Evolutionary conservation across 2,113 vertebrate species (phyloP).

Genomic region (Ceratotherium simum): DNA sequence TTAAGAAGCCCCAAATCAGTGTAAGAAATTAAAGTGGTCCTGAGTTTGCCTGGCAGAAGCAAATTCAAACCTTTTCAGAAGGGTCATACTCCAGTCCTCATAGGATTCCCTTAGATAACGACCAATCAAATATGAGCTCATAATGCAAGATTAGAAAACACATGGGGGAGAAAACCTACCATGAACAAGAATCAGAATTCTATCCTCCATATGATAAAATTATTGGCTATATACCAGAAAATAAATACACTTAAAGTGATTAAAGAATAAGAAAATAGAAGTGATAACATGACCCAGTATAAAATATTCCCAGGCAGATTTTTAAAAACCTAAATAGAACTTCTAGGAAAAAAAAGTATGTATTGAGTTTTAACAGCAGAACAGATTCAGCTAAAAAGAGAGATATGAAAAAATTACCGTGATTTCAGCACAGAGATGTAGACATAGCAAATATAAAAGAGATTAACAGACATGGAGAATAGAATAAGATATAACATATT

Average conservation of each 20-base stretch:
- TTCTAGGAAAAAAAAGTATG: background rate
- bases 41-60: background rate
- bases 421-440: background rate
- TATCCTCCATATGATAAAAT: background rate
- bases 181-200: background rate
- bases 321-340: background rate
- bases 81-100: background rate
- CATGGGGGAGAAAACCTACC: background rate
- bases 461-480: background rate
- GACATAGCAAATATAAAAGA: background rate
- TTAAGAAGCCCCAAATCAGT: background rate
- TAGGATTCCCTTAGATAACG: background rate
- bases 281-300: background rate
- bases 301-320: background rate
- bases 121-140: background rate
- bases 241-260: background rate
- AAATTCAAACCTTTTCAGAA: background rate
- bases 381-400: constrained; percentile 23
- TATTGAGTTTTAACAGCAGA: background rate
- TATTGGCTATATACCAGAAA: constrained; percentile 36
- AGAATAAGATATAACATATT: constrained; percentile 35
- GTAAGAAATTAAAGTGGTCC: background rate
- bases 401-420: background rate
- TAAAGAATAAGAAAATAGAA: constrained; percentile 45
- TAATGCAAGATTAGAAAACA: constrained; percentile 1